Evolutionary conservation across 2,797 vertebrate genomes (phyloP), one percentile per base, ranked within the genome.

Genomic region (Echiichthys vipera): DNA sequence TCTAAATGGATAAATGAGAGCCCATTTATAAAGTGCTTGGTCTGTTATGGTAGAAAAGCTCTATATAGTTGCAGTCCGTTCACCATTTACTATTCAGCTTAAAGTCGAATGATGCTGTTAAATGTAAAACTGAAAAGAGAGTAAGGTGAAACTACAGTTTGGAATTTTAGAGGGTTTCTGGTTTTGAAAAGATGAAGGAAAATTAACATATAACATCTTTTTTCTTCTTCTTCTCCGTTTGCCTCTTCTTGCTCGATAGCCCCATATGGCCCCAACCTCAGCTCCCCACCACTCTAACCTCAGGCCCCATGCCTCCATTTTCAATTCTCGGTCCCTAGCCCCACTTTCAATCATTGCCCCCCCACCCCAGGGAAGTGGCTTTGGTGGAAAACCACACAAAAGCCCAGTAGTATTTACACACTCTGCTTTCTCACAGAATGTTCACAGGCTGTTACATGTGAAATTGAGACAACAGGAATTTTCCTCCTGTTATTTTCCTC

Each of bases 381-480:
- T 91, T 85, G 78, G 88, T 83, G 84, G 90, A 84, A 83, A 92
- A 84, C 90, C 93, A 89, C 93, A 93, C 85, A 65, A 93, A 93
- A 92, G 88, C 89, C 92, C 92, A 92, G 91, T 90, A 91, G 91
- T 93, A 89, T 92, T 93, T 90, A 86, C 80, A 84, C 85, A 82
- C 76, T 80, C 68, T 54, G 76, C 87, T 84, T 93, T 93, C 89
- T 92, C 93, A 93, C 88, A 92, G 87, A 89, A 80, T 58, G 58
- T 85, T 85, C 83, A 85, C 85, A 88, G 85, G 70, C 89, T 83
- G 67, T 83, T 86, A 83, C 61, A 76, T 81, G 75, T 89, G 71
- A 75, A 81, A 80, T 66, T 70, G 79, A 87, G 82, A 89, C 79
- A 86, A 82, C 78, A 77, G 69, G 55, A 77, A 74, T 86, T 72